Evolutionary conservation across 2,113 vertebrate genomes (phyloP), one percentile per base, ranked within the genome.

Genomic region (Triplophysa siluroides): DNA sequence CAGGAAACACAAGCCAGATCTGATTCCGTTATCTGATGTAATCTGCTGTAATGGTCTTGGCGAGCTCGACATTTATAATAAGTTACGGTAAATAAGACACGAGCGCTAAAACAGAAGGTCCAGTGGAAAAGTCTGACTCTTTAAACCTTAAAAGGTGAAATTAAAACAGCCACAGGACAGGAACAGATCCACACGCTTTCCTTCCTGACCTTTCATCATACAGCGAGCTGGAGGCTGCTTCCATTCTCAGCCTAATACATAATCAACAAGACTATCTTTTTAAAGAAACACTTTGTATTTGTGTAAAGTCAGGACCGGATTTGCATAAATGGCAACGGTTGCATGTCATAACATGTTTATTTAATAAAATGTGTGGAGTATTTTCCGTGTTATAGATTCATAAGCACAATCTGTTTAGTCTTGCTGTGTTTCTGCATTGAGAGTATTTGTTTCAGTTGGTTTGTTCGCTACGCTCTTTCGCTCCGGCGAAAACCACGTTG

Each of bases 81-180:
- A 67, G 68, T 65, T 62, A 47, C 62, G 13, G 21, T 77, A 45
- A 80, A 61, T 70, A 14, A 66, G 65, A 78, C 47, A 64, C 65
- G 47, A 29, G 56, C 18, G 23, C 29, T 56, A 41, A 33, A 62
- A 41, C 52, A 62, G 68, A 21, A 84, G n/a, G 61, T 43, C 64
- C 47, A 62, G 65, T 43, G 76, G 64, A 78, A 74, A 78, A 56
- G 13, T 69, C 19, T 64, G 43, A 63, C 80, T 26, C 56, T 18
- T 26, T 61, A 67, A 56, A 83, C 58, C 47, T 54, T 83, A 70
- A 69, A 83, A 54, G 33, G 64, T 62, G 38, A 76, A 81, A 50
- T 8, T 9, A 14, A 50, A 50, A 61, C 38, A 68, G 71, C 72
- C 72, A 69, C 24, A 68, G 64, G 41, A 73, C 56, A 61, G 41